Evolutionary conservation across 2,797 vertebrate species (phyloP), one percentile per base, ranked within the genome.

Genomic region (Dipus sagitta): DNA sequence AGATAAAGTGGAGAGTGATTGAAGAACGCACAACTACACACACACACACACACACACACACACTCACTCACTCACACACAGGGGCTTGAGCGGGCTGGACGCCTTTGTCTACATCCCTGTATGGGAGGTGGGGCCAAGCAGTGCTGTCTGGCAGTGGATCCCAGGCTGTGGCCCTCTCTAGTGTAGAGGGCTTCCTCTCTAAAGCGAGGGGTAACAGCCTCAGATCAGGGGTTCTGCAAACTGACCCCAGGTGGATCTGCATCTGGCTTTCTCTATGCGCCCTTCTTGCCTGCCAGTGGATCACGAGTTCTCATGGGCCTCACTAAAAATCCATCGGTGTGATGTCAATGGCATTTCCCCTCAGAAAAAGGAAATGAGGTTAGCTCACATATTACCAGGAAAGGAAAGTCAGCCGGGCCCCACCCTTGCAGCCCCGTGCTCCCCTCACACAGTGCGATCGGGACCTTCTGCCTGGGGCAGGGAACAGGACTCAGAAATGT

Each of bases 261-360:
- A 0, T 58, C 65, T 54, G 13, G 30, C 60, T 47, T 47, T 10
- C 0, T 10, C 26, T 0, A 1, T 14, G 38, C 20, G 28, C 47
- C 42, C 78, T 74, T 71, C 85, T 87, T 34, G 64, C 28, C 86
- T 20, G 13, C 4, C 0, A 62, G 12, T 52, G 58, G 38, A n/a
- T 95, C 94, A 96, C 13, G 28, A 93, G 95, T 58, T 91, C 87
- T 94, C 30, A 18, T 75, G 47, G 65, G 81, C 80, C 82, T 88
- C 0, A 0, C 88, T 77, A 67, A 86, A 85, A 95, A 88, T 96
- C 95, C 95, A 97, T 88, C 58, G 52, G 76, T 94, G 76, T 97
- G 96, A 96, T 84, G 93, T 96, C 94, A 96, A 34, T 95, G 97
- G 96, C 90, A 96, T 97, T 97, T 97, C 97, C 97, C 96, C 92